A percentile compares a stretch with the other conserved stretches of the same genome.
Evolutionary conservation across 2,888 invertebrate species (phyloP).

Genomic region (Odontothrips loti): DNA sequence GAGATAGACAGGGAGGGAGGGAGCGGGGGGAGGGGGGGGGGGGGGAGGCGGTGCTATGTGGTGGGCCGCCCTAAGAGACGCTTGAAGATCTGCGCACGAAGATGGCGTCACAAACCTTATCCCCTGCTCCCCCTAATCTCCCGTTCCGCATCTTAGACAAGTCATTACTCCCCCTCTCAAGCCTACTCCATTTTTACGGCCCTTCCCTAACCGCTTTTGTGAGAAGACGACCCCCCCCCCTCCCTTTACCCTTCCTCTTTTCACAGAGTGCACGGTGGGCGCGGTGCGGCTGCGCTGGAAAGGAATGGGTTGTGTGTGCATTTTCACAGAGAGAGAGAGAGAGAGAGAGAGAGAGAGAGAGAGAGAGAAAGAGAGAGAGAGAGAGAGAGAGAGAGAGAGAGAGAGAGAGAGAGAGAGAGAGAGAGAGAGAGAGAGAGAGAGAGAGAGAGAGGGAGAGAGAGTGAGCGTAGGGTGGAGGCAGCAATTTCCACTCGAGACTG

Average conservation of each 20-base stretch:
- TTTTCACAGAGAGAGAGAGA: too few relatives aligned
- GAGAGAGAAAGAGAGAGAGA: background rate
- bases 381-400: background rate
- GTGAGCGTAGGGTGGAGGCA: background rate
- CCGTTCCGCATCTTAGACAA: too few relatives aligned
- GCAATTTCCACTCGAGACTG: constrained; percentile 17
- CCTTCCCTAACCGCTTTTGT: too few relatives aligned
- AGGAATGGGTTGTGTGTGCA: too few relatives aligned
- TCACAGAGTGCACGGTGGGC: background rate
- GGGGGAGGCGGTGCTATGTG: too few relatives aligned
- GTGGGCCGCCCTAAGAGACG: background rate
- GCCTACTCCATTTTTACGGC: too few relatives aligned
- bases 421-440: too few relatives aligned
- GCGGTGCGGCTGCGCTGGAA: too few relatives aligned
- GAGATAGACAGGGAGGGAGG: too few relatives aligned
- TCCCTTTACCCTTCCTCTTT: background rate
- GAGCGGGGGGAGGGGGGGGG: too few relatives aligned
- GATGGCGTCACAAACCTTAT: constrained; percentile 11
- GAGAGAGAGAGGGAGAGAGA: background rate
- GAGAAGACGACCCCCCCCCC: background rate
- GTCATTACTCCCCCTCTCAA: background rate
- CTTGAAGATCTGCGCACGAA: background rate
- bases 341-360: too few relatives aligned
- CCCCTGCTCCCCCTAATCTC: background rate
- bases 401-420: background rate